These are phyloP conservation scores for Umimayanthus chanpuru DNA, from an alignment of 92 coral and sea anemone species.

Conservation along the genomic window DNA sequence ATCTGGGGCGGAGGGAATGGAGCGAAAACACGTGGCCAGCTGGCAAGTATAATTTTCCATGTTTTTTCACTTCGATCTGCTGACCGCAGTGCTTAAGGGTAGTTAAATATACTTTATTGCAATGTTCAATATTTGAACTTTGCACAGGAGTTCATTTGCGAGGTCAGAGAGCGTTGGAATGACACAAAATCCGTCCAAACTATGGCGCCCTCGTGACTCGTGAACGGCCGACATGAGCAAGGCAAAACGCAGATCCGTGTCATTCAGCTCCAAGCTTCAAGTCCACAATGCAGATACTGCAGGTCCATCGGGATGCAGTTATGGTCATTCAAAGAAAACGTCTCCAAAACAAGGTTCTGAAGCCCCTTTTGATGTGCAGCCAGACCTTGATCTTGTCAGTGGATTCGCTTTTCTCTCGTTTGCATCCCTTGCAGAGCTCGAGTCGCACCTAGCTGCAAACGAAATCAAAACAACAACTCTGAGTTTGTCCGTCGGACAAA, in stretches of 20 bases:
- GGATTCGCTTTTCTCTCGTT: conserved; percentile 87
- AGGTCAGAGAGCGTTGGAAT: neutral
- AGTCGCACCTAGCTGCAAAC: conserved; percentile 74
- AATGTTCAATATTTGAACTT: neutral
- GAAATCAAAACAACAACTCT: conserved; percentile 64
- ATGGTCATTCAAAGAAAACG: conserved; percentile 49
- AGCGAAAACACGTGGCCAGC: conserved; percentile 90
- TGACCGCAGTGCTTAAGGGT: neutral
- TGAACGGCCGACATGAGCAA: conserved; percentile 20
- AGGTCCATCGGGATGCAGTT: conserved; percentile 40
- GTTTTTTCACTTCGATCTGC: conserved; percentile 18
- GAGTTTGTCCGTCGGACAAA: conserved; percentile 70
- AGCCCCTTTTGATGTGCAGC: conserved; percentile 38
- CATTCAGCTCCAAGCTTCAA: conserved; percentile 31
- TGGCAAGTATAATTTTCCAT: conserved; percentile 33
- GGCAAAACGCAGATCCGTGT: conserved; percentile 20
- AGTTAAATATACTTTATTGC: neutral
- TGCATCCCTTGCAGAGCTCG: conserved; percentile 68
- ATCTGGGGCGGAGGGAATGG: conserved; percentile 93
- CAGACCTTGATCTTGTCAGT: conserved; percentile 80
- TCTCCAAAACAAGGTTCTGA: conserved; percentile 48
- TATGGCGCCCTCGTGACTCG: neutral
- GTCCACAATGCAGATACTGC: conserved; percentile 45
- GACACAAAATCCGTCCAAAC: neutral
- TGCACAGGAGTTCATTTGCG: neutral